These are phyloP conservation scores for Recurvirostra avosetta DNA, from an alignment of 2,113 vertebrate species.

Conservation along the genomic window DNA sequence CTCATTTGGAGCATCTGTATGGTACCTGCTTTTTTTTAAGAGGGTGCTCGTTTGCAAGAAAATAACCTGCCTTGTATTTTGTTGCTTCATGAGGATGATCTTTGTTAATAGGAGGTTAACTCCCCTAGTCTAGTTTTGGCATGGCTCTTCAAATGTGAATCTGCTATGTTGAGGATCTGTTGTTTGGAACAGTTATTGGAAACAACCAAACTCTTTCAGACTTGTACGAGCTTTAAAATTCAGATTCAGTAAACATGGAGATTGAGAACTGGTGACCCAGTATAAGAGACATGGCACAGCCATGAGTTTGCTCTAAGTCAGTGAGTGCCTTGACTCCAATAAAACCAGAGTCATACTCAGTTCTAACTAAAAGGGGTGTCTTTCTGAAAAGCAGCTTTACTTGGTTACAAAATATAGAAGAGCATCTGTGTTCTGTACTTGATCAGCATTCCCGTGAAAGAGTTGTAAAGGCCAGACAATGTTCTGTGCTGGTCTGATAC, in stretches of 20 bases:
- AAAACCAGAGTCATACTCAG: not conserved
- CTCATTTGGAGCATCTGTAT: not conserved
- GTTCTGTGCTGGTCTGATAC: not conserved
- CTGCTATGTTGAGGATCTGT: not conserved
- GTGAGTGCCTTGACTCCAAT: not conserved
- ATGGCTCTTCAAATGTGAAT: not conserved
- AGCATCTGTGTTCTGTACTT: not conserved
- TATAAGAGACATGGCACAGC: not conserved
- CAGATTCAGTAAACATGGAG: not conserved
- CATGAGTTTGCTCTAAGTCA: not conserved
- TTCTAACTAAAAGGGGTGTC: not conserved
- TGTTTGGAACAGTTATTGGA: not conserved
- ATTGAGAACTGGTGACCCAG: not conserved
- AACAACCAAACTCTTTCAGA: not conserved
- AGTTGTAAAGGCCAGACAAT: not conserved
- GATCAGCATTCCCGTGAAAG: accelerated
- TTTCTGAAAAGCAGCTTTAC: not conserved
- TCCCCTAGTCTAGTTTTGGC: not conserved
- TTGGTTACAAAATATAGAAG: not conserved
- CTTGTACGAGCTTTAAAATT: not conserved
- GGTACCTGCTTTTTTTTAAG: not conserved
- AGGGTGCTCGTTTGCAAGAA: not conserved
- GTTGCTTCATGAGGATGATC: not conserved
- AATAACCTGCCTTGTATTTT: not conserved
- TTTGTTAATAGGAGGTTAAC: not conserved